phyloP scores from a whole-genome alignment of 2,113 vertebrate species.

The Mus spicilegus region DNA sequence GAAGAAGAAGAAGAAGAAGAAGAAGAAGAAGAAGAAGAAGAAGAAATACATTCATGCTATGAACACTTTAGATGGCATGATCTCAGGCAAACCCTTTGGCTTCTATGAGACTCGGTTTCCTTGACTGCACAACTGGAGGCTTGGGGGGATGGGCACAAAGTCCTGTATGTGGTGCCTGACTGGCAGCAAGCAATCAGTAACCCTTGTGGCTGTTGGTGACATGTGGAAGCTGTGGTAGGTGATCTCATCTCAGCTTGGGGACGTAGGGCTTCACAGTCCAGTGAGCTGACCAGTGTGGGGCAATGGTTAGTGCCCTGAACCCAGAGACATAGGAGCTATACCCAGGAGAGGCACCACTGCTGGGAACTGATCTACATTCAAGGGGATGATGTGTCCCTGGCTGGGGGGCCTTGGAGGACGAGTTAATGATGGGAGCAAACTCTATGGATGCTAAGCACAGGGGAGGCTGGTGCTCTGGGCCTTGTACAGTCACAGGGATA shows the following conservation, averaged over 20 bases:
- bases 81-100: neutral
- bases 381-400: no score
- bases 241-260: neutral
- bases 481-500: no score
- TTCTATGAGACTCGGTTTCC: neutral
- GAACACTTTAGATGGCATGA: neutral
- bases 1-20: no score
- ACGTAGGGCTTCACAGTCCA: neutral
- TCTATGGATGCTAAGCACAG: neutral
- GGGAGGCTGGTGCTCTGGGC: rapidly evolving
- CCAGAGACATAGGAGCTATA: neutral
- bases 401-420: neutral
- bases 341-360: neutral
- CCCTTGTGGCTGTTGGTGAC: rapidly evolving
- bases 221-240: neutral
- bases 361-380: neutral
- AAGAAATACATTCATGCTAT: neutral
- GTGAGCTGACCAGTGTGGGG: neutral
- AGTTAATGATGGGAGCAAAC: neutral
- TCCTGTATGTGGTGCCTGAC: neutral
- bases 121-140: neutral
- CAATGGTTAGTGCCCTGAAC: neutral
- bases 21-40: neutral
- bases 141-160: rapidly evolving
- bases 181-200: neutral